A percentile compares a stretch with the other conserved stretches of the same genome.
phyloP scores from a whole-genome alignment of 2,888 invertebrate species.

The Drosophila flavopinicola region DNA sequence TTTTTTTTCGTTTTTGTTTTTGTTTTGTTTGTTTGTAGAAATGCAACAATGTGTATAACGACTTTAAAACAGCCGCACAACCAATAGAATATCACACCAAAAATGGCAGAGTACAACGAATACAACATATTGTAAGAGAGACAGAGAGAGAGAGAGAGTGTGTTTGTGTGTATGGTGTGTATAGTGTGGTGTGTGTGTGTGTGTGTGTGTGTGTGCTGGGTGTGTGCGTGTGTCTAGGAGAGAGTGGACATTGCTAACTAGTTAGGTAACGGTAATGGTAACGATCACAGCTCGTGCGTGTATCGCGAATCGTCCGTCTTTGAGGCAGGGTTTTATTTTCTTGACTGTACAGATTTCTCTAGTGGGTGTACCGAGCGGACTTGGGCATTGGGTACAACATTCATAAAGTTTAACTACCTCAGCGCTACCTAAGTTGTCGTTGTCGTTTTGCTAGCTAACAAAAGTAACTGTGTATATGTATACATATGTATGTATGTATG shows the following conservation, averaged over 20 bases:
- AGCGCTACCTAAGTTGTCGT: conserved; percentile 76
- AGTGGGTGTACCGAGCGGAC: conserved; percentile 54
- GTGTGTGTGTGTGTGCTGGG: conserved; percentile 14
- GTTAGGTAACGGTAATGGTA: conserved; percentile 50
- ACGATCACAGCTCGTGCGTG: conserved; percentile 13
- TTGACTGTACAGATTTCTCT: conserved; percentile 66
- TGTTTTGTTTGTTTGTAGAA: conserved; percentile 55
- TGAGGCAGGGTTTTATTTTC: conserved; percentile 47
- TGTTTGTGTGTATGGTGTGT: conserved; percentile 19
- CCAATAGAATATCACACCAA: conserved; percentile 83
- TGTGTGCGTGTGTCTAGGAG: conserved; percentile 22
- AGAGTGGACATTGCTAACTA: conserved; percentile 68
- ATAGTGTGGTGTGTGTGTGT: conserved; percentile 15
- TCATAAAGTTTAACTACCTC: conserved; percentile 78
- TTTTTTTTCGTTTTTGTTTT: conserved; percentile 30
- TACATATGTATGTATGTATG: conserved; percentile 59
- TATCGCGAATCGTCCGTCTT: conserved; percentile 16
- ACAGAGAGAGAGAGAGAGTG: conserved; percentile 13
- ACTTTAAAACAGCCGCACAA: conserved; percentile 77
- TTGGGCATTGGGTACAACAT: conserved; percentile 70
- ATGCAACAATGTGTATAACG: conserved; percentile 81
- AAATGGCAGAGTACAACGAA: conserved; percentile 79
- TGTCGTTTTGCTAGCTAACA: conserved; percentile 77
- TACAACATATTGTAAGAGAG: conserved; percentile 57
- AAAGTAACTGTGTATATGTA: conserved; percentile 70